phyloP scores from a whole-genome alignment of 2,113 vertebrate species.

The Astatotilapia flaviijosephi region DNA sequence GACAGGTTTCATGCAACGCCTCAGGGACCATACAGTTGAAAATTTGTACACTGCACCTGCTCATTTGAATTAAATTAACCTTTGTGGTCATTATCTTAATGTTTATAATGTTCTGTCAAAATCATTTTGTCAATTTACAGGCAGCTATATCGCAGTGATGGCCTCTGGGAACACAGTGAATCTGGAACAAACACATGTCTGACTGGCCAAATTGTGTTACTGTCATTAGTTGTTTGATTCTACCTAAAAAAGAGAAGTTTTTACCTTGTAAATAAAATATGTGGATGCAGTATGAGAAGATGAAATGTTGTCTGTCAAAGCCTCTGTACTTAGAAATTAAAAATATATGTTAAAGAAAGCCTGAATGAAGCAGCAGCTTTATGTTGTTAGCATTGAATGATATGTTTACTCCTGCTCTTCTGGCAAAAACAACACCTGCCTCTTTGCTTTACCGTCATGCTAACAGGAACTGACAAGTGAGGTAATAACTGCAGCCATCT shows the following conservation, averaged over 20 bases:
- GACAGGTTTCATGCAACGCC: neutral
- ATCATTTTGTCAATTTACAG: neutral
- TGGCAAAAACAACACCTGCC: conserved; percentile 58
- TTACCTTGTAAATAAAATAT: neutral
- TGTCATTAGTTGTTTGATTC: neutral
- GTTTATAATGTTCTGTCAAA: neutral
- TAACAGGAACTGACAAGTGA: conserved; percentile 44
- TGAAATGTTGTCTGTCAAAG: neutral
- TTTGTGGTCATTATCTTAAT: neutral
- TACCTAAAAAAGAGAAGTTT: neutral
- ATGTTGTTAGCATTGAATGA: conserved; percentile 3
- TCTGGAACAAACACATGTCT: neutral
- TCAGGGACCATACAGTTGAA: neutral
- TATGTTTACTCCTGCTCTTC: conserved; percentile 39
- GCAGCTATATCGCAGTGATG: neutral
- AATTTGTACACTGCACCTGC: neutral
- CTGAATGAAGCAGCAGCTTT: neutral
- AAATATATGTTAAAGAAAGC: neutral
- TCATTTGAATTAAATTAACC: neutral
- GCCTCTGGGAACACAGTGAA: neutral
- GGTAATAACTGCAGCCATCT: conserved; percentile 7
- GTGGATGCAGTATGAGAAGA: neutral
- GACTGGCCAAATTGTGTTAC: neutral
- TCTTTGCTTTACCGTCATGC: conserved; percentile 1
- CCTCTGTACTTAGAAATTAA: neutral